Evolutionary conservation across 1,140 invertebrate species (phyloP).

Genomic region (Platorchestia sp.): DNA sequence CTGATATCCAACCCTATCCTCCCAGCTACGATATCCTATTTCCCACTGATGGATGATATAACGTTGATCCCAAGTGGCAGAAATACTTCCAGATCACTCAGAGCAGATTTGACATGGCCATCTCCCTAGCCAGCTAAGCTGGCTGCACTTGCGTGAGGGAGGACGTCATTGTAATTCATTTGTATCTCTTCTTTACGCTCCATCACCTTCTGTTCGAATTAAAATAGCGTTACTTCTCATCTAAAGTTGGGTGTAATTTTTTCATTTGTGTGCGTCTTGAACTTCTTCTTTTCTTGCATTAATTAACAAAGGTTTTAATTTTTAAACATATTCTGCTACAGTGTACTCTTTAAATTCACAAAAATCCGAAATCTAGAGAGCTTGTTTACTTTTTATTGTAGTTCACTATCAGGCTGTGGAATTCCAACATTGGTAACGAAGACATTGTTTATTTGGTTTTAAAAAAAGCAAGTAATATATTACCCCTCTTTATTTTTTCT

Average conservation of each 20-base stretch:
- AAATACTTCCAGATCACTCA: conserved; percentile 54
- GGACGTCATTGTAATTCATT: not conserved
- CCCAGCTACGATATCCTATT: conserved; percentile 48
- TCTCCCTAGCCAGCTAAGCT: conserved; percentile 40
- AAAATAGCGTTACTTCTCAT: not conserved
- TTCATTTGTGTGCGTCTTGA: not conserved
- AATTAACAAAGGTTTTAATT: too few species aligned
- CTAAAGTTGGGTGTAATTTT: not conserved
- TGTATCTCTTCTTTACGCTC: not conserved
- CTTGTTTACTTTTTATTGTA: not conserved
- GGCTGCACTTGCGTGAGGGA: conserved; percentile 5
- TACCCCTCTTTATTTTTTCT: not conserved
- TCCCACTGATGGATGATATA: conserved; percentile 51
- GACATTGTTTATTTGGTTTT: not conserved
- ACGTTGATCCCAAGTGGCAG: conserved; percentile 54
- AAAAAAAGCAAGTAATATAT: not conserved
- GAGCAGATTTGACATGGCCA: conserved; percentile 51
- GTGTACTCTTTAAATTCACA: not conserved
- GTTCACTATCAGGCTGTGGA: not conserved
- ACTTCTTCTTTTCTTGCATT: too few species aligned
- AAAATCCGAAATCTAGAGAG: not conserved
- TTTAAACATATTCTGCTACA: not conserved
- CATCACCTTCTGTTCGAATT: not conserved
- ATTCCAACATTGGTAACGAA: not conserved
- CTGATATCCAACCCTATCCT: conserved; percentile 48